Evolutionary conservation across 2,888 invertebrate genomes (phyloP).

Genomic region (Aromia moschata): DNA sequence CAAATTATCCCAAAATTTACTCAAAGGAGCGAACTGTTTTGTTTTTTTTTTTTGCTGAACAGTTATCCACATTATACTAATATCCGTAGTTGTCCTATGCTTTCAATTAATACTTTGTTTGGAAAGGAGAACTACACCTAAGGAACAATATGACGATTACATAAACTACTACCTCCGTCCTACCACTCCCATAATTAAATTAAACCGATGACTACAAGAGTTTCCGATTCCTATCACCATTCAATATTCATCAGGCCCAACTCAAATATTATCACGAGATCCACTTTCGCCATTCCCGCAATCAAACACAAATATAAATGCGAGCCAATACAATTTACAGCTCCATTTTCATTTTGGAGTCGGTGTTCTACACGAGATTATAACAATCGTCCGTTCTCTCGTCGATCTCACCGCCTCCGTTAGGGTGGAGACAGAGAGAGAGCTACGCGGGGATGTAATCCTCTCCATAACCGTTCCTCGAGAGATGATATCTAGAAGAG

Average conservation of each 20-base stretch:
- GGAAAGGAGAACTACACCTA: too few relatives aligned
- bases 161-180: too few relatives aligned
- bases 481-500: conserved; percentile 37
- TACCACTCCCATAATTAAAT: too few relatives aligned
- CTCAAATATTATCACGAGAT: conserved; percentile 22
- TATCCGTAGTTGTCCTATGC: too few relatives aligned
- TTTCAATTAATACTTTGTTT: too few relatives aligned
- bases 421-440: conserved; percentile 13
- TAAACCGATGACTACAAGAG: neutral
- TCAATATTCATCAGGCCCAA: conserved; percentile 21
- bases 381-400: conserved; percentile 11
- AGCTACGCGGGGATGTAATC: conserved; percentile 24
- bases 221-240: neutral
- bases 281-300: conserved; percentile 11
- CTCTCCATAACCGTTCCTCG: conserved; percentile 26
- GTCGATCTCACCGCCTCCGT: neutral
- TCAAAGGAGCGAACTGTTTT: too few relatives aligned
- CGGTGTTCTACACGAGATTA: conserved; percentile 17
- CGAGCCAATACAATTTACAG: conserved; percentile 25
- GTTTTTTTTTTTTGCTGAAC: too few relatives aligned
- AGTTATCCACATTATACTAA: too few relatives aligned
- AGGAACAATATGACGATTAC: too few relatives aligned
- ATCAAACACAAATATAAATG: conserved; percentile 25
- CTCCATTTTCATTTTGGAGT: conserved; percentile 24
- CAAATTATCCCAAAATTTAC: too few relatives aligned